Conservation (phyloP, 2,888 invertebrate genomes). For the Hypsopygia costalis region DNA sequence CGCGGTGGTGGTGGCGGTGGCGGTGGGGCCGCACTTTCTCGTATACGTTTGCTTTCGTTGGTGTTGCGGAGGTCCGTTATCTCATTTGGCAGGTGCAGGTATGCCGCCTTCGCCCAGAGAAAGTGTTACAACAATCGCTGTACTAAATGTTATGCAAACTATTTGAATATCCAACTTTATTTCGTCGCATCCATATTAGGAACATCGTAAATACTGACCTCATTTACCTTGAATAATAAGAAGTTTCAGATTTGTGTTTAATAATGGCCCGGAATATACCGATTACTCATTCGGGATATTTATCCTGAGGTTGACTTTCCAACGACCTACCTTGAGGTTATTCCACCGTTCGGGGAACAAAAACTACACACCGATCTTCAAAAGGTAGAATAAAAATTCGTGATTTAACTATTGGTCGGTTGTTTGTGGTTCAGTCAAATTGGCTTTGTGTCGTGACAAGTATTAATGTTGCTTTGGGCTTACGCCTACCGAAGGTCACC, state of each 20-base stretch:
- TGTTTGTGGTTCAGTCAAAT: slow-evolving; percentile 27
- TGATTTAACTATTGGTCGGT: slow-evolving; percentile 31
- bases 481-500: slow-evolving; percentile 33
- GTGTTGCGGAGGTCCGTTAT: slow-evolving; percentile 63
- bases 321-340: slow-evolving; percentile 65
- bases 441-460: slow-evolving; percentile 33
- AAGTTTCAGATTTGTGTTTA: not conserved
- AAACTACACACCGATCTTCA: slow-evolving; percentile 50
- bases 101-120: slow-evolving; percentile 52
- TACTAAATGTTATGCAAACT: slow-evolving; percentile 57
- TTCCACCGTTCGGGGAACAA: slow-evolving; percentile 60
- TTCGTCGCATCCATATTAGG: too few species aligned
- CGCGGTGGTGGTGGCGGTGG: slow-evolving; percentile 17
- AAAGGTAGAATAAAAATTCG: slow-evolving; percentile 35
- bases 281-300: slow-evolving; percentile 52
- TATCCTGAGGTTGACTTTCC: slow-evolving; percentile 59
- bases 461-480: slow-evolving; percentile 30
- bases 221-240: too few species aligned
- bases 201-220: too few species aligned
- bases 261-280: slow-evolving; percentile 28
- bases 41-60: slow-evolving; percentile 75
- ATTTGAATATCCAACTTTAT: slow-evolving; percentile 4
- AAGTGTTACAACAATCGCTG: slow-evolving; percentile 64
- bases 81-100: slow-evolving; percentile 75
- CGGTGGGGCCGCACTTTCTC: slow-evolving; percentile 65